These are phyloP conservation scores for Candoia aspera DNA, from an alignment of 2,113 vertebrate species.

Conservation along the genomic window DNA sequence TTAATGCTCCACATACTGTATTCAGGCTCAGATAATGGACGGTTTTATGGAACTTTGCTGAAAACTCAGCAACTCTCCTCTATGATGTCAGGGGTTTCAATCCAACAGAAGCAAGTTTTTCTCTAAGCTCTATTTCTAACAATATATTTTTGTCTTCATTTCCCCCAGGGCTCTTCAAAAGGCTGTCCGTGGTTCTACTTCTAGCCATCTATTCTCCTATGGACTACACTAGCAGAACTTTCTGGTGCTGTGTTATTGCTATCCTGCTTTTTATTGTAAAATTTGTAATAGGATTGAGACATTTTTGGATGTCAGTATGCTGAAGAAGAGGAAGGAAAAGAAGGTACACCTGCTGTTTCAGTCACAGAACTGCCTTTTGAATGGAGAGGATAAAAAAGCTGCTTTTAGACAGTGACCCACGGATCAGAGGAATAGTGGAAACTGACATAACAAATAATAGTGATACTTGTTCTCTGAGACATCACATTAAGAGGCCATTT, in stretches of 20 bases:
- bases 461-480: conserved; percentile 22
- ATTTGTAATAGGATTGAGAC: neutral
- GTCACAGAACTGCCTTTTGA: conserved; percentile 15
- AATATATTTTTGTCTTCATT: neutral
- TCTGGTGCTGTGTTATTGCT: neutral
- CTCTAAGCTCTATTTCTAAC: neutral
- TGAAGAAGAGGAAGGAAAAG: neutral
- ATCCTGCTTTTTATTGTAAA: neutral
- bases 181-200: neutral
- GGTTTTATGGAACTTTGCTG: neutral
- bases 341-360: neutral
- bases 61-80: neutral
- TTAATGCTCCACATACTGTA: neutral
- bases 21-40: neutral
- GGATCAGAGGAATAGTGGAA: conserved; percentile 30
- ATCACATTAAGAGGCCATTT: conserved; percentile 39
- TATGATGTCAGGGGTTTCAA: neutral
- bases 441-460: conserved; percentile 38
- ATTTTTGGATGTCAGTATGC: conserved; percentile 4
- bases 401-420: conserved; percentile 33
- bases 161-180: neutral
- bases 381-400: conserved; percentile 22
- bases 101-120: neutral
- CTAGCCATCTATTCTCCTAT: neutral
- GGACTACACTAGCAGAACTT: neutral